Conservation (phyloP, 2,797 vertebrate genomes). For the Pelodytes ibericus region DNA sequence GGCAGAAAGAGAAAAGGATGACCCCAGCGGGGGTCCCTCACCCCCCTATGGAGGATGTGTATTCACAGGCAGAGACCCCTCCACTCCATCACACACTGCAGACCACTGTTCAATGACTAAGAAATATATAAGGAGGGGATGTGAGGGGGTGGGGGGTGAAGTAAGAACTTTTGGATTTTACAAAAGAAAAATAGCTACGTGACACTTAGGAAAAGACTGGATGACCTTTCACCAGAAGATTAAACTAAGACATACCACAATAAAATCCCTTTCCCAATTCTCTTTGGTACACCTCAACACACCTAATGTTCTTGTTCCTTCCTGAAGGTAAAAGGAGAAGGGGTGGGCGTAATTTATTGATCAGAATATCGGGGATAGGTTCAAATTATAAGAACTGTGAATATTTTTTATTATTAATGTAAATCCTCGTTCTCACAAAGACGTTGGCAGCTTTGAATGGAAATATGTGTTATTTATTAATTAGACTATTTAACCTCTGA, state of each 20-base stretch:
- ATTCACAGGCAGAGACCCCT: constrained; percentile 92
- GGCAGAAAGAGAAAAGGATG: constrained; percentile 99
- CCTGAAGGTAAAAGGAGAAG: constrained; percentile 51
- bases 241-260: constrained; percentile 24
- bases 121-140: constrained; percentile 52
- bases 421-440: constrained; percentile 54
- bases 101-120: constrained; percentile 93
- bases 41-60: constrained; percentile 98
- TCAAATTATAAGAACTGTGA: constrained; percentile 53
- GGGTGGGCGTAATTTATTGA: constrained; percentile 49
- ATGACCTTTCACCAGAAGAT: constrained; percentile 44
- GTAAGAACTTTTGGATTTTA: constrained; percentile 71
- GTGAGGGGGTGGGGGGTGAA: constrained; percentile 58
- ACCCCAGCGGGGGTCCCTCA: constrained; percentile 92
- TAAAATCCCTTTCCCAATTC: constrained; percentile 24
- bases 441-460: constrained; percentile 55
- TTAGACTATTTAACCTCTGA: constrained; percentile 46
- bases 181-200: constrained; percentile 63
- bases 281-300: constrained; percentile 46
- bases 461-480: constrained; percentile 56
- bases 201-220: constrained; percentile 65
- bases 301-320: constrained; percentile 48
- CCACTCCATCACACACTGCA: constrained; percentile 92
- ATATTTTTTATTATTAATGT: constrained; percentile 57
- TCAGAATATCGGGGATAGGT: constrained; percentile 39